These are phyloP conservation scores for Anabas testudineus DNA, from an alignment of 2,797 vertebrate genomes.

Conservation along the genomic window DNA sequence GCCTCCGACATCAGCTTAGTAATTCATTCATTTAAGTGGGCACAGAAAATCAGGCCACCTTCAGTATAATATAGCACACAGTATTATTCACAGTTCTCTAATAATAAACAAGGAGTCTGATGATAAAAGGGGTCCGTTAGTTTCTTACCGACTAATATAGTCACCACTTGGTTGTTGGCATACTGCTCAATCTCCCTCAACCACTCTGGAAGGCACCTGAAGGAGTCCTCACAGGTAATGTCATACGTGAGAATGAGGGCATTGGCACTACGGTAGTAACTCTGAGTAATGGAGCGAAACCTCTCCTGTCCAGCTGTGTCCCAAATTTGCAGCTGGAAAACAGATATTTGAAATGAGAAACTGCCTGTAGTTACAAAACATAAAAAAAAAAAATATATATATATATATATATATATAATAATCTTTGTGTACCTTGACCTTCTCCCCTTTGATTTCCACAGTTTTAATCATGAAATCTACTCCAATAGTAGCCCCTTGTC, in stretches of 20 bases:
- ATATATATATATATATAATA: not conserved
- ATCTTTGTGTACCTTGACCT: constrained; percentile 91
- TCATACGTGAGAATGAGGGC: constrained; percentile 98
- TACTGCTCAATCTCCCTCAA: constrained; percentile 98
- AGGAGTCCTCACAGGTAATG: constrained; percentile 99
- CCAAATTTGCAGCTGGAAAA: constrained; percentile 97
- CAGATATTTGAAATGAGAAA: constrained; percentile 2
- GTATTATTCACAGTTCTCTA: constrained; percentile 1
- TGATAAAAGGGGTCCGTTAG: constrained; percentile 5
- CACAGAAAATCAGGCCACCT: constrained; percentile 6
- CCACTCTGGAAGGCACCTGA: constrained; percentile 99
- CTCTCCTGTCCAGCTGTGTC: constrained; percentile 98
- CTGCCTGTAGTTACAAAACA: not conserved
- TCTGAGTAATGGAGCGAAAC: constrained; percentile 99
- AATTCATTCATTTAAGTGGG: not conserved
- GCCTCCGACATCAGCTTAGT: not conserved
- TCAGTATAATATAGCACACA: not conserved
- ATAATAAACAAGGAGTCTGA: constrained; percentile 4
- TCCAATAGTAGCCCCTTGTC: constrained; percentile 98
- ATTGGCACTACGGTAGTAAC: constrained; percentile 98
- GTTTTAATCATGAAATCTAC: constrained; percentile 99
- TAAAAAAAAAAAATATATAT: too few species aligned
- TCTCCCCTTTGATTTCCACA: constrained; percentile 98
- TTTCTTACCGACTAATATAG: constrained; percentile 96
- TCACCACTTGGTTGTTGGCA: constrained; percentile 98